Evolutionary conservation across 1,140 invertebrate genomes (phyloP).

Genomic region (Drosophila subpulchrella): DNA sequence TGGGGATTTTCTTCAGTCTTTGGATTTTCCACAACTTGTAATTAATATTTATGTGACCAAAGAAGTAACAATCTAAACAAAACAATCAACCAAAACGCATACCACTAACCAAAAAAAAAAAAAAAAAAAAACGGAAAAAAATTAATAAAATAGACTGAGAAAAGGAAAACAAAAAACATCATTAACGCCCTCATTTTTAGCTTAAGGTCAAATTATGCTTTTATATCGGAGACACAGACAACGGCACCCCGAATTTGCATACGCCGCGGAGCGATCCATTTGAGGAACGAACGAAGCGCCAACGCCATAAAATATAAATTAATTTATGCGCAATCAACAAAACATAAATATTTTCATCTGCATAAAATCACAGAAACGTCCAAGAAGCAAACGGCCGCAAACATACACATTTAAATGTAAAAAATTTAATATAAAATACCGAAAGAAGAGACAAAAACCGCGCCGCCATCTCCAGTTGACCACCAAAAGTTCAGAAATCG

Average conservation of each 20-base stretch:
- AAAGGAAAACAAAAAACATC: conserved; percentile 73
- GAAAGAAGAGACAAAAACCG: conserved; percentile 16
- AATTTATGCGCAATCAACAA: conserved; percentile 83
- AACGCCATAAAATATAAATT: conserved; percentile 83
- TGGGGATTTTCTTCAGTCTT: conserved; percentile 20
- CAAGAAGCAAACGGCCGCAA: conserved; percentile 70
- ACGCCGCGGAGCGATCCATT: conserved; percentile 68
- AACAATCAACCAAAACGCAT: conserved; percentile 40
- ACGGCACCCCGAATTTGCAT: conserved; percentile 63
- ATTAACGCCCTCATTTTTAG: conserved; percentile 81
- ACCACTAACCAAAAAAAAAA: conserved; percentile 39
- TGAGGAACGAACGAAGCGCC: conserved; percentile 77
- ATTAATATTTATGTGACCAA: conserved; percentile 78
- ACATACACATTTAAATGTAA: conserved; percentile 70
- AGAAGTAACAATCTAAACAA: conserved; percentile 58
- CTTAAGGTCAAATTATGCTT: conserved; percentile 83
- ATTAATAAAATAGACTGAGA: conserved; percentile 55
- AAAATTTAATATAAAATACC: conserved; percentile 47
- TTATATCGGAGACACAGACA: conserved; percentile 63
- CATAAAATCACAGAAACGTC: conserved; percentile 78
- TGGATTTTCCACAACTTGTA: conserved; percentile 59
- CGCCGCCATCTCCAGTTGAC: conserved; percentile 18
- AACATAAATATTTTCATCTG: conserved; percentile 84
- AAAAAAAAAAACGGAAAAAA: conserved; percentile 31
- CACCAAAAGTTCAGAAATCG: conserved; percentile 39